Conservation (phyloP, 1,140 invertebrate genomes). For the Sitophilus oryzae region DNA sequence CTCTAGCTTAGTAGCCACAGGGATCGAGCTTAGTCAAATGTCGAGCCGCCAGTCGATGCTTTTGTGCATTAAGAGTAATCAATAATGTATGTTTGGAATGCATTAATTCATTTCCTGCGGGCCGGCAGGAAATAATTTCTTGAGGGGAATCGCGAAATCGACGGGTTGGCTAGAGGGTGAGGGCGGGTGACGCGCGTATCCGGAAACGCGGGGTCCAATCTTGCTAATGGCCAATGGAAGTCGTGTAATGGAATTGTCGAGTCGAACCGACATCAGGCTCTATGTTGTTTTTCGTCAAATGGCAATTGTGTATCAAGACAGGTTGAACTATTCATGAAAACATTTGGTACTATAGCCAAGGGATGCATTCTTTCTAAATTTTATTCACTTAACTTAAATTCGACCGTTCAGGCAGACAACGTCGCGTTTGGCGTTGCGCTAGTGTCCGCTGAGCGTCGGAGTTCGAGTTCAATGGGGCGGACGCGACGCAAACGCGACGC, state of each 20-base stretch:
- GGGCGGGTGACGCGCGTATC: neutral
- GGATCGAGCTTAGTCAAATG: neutral
- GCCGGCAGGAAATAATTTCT: slow-evolving; percentile 41
- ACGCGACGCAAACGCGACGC: too few relatives aligned
- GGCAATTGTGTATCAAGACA: too few relatives aligned
- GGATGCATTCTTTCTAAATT: too few relatives aligned
- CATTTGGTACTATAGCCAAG: too few relatives aligned
- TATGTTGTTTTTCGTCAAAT: too few relatives aligned
- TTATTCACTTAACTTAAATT: too few relatives aligned
- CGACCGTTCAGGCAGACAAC: too few relatives aligned
- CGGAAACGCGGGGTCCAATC: slow-evolving; percentile 37
- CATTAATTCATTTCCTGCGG: slow-evolving; percentile 41
- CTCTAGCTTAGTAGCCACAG: neutral
- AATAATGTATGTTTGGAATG: slow-evolving; percentile 43
- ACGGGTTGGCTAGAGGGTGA: slow-evolving; percentile 19
- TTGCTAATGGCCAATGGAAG: slow-evolving; percentile 43
- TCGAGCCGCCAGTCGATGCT: slow-evolving; percentile 29
- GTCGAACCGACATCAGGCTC: too few relatives aligned
- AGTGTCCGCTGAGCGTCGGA: too few relatives aligned
- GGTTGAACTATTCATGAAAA: too few relatives aligned
- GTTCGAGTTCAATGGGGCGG: too few relatives aligned
- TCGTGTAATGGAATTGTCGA: slow-evolving; percentile 40
- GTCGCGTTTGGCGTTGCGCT: too few relatives aligned
- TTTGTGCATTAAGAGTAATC: slow-evolving; percentile 40
- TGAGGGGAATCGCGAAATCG: slow-evolving; percentile 25